These are phyloP conservation scores for Oscarella lobularis DNA, from an alignment of 37 sponge, comb jelly and placozoan species.

Conservation along the genomic window DNA sequence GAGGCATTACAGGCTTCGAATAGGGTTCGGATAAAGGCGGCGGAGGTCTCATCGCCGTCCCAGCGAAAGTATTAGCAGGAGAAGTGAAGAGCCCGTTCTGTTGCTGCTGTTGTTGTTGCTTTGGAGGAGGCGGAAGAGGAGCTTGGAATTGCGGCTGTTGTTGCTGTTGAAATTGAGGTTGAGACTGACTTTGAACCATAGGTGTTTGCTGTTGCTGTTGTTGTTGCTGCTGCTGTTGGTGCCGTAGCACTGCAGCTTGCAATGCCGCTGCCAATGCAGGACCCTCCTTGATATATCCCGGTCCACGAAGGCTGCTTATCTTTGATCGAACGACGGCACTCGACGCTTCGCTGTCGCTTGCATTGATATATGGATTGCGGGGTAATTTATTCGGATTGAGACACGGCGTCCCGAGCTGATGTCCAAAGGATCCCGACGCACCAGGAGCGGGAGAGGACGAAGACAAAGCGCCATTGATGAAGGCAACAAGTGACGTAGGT, in stretches of 20 bases:
- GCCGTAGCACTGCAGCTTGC: background rate
- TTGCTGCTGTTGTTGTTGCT: background rate
- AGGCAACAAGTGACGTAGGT: conserved; percentile 29
- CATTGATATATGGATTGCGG: background rate
- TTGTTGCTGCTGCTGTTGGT: conserved; percentile 7
- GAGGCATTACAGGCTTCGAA: background rate
- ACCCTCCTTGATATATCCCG: background rate
- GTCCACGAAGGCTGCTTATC: background rate
- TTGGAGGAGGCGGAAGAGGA: background rate
- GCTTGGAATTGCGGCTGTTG: background rate
- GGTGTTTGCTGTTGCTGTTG: background rate
- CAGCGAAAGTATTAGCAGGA: background rate
- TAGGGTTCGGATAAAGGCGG: background rate
- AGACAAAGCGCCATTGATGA: conserved; percentile 5
- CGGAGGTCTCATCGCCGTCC: background rate
- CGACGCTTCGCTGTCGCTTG: background rate
- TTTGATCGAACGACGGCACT: background rate
- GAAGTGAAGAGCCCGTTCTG: background rate
- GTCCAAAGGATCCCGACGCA: conserved; percentile 19
- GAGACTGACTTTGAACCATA: background rate
- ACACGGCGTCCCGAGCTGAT: conserved; percentile 20
- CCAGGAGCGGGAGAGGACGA: background rate
- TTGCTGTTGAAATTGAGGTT: background rate
- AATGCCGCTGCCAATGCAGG: background rate
- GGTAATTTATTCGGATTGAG: conserved; percentile 1